A percentile compares a stretch with the other conserved stretches of the same genome.
These are phyloP conservation scores for Holocentrus rufus DNA, from an alignment of 2,797 vertebrate genomes.

Conservation along the genomic window DNA sequence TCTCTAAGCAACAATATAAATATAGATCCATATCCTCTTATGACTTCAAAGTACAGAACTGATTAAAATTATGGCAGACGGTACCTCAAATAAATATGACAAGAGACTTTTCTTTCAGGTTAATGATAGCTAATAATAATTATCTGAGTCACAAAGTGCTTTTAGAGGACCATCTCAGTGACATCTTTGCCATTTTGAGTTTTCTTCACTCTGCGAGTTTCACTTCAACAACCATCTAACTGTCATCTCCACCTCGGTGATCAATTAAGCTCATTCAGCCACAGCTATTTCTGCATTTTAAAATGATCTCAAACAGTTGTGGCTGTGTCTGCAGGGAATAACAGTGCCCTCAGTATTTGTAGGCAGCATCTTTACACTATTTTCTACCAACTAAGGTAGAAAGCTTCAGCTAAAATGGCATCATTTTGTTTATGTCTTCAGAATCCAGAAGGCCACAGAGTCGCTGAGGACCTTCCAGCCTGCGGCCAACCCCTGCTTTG, in stretches of 20 bases:
- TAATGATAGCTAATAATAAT: not conserved
- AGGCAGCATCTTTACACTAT: too few relatives aligned
- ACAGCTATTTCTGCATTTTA: not conserved
- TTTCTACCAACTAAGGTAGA: not conserved
- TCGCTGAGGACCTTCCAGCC: slow-evolving; percentile 92
- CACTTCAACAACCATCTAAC: not conserved
- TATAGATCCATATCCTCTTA: slow-evolving; percentile 2
- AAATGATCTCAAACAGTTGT: not conserved
- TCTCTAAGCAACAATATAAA: slow-evolving; percentile 1
- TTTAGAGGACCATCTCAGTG: not conserved
- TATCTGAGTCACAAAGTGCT: not conserved
- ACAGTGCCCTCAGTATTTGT: too few relatives aligned
- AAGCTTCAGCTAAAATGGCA: not conserved
- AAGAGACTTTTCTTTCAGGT: not conserved
- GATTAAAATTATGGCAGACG: not conserved
- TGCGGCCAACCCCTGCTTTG: slow-evolving; percentile 90
- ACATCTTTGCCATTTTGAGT: not conserved
- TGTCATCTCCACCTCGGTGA: not conserved
- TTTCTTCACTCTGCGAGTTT: not conserved
- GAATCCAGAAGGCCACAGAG: slow-evolving; percentile 96
- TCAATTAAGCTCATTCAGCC: not conserved
- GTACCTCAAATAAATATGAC: not conserved
- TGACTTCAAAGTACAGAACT: not conserved
- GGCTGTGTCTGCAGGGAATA: too few relatives aligned
- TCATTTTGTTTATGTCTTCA: slow-evolving; percentile 61